A percentile compares a stretch with the other conserved stretches of the same genome.
Conservation (phyloP, 2,888 invertebrate species). For the Physocephala rufipes region DNA sequence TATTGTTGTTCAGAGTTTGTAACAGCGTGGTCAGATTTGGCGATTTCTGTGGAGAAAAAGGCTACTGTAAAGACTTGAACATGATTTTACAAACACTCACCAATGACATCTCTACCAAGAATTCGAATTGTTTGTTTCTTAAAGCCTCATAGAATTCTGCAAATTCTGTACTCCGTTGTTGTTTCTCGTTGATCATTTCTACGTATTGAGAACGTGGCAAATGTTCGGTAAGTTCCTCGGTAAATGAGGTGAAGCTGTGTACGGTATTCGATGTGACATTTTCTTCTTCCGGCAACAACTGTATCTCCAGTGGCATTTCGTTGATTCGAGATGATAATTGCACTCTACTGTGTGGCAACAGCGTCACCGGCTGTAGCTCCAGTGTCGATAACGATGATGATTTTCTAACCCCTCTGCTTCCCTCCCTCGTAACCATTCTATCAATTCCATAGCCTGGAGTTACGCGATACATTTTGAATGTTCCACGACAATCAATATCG, state of each 20-base stretch:
- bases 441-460: neutral
- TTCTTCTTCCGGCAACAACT: constrained; percentile 36
- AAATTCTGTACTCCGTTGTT: constrained; percentile 47
- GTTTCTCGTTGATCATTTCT: constrained; percentile 55
- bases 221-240: constrained; percentile 51
- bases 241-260: constrained; percentile 50
- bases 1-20: constrained; percentile 47
- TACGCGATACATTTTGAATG: constrained; percentile 28
- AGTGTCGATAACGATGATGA: constrained; percentile 17
- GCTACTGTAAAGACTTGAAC: neutral
- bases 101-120: constrained; percentile 50
- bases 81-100: constrained; percentile 42
- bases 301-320: constrained; percentile 23
- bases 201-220: constrained; percentile 53
- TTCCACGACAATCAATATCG: neutral
- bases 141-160: constrained; percentile 55
- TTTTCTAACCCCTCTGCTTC: constrained; percentile 9
- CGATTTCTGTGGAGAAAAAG: constrained; percentile 46
- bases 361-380: neutral
- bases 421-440: neutral
- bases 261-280: constrained; percentile 7
- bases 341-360: constrained; percentile 12
- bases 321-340: neutral
- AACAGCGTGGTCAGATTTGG: constrained; percentile 47
- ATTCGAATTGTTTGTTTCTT: constrained; percentile 49